Conservation (phyloP, 2,888 invertebrate species). For the Syritta pipiens region DNA sequence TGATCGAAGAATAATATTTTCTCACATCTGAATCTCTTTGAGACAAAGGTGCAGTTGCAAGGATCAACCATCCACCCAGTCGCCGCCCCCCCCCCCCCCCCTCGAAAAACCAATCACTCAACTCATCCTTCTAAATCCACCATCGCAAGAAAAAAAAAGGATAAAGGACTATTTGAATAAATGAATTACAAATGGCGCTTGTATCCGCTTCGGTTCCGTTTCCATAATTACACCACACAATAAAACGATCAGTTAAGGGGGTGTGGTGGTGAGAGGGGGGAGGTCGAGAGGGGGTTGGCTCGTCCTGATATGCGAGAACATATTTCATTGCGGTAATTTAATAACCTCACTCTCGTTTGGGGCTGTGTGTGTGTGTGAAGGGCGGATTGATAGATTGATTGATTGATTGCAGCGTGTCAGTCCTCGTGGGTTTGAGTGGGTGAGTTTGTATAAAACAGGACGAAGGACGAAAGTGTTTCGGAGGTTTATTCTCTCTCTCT, state of each 20-base stretch:
- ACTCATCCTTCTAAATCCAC: too few relatives aligned
- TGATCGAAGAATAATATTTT: slow-evolving; percentile 3
- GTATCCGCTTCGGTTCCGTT: slow-evolving; percentile 7
- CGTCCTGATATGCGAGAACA: slow-evolving; percentile 35
- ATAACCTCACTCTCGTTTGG: slow-evolving; percentile 24
- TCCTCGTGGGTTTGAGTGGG: slow-evolving; percentile 23
- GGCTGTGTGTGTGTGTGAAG: slow-evolving; percentile 12
- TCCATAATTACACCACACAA: slow-evolving; percentile 25
- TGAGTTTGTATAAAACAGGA: slow-evolving; percentile 12
- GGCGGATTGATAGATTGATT: slow-evolving; percentile 55
- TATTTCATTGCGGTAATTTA: slow-evolving; percentile 61
- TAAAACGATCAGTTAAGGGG: neutral
- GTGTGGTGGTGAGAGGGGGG: neutral
- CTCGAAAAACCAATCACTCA: too few relatives aligned
- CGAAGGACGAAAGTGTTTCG: neutral
- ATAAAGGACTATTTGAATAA: slow-evolving; percentile 27
- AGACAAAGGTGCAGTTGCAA: too few relatives aligned
- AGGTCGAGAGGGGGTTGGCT: neutral
- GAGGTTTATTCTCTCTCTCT: neutral
- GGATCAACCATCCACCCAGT: too few relatives aligned
- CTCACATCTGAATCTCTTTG: neutral
- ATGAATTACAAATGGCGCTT: slow-evolving; percentile 35
- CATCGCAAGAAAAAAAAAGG: too few relatives aligned
- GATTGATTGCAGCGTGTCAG: slow-evolving; percentile 54
- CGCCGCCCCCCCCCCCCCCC: too few relatives aligned